Evolutionary conservation across 1,140 invertebrate genomes (phyloP), one percentile per base, ranked within the genome.

Genomic region (Himalopsyche phryganea): DNA sequence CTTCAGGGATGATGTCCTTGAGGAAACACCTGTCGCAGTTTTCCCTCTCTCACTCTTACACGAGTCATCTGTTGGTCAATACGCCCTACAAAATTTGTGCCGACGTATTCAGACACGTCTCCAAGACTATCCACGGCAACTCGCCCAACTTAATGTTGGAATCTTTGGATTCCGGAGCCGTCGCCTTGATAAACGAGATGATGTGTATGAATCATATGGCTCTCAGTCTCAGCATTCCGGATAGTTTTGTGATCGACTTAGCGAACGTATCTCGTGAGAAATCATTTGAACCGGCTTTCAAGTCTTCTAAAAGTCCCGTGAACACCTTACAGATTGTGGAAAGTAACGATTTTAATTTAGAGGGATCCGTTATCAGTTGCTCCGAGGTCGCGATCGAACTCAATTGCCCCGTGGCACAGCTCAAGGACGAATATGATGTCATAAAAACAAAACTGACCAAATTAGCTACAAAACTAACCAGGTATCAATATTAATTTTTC

Each of bases 1-100:
- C 71, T 0, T 75, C 81, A 58, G 77, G 81, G 41, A 79, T 87
- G 74, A 78, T 85, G 0, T 76, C 78, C 0, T 58, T 74, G 13
- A 80, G 80, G 20, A 83, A 81, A 7, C 20, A 38, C 7, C 15
- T 40, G 32, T 50, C 54, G 11, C 44, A 23, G n/a, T 64, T 52
- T 18, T 44, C 60, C 48, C 35, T 64, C 4, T 64, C 62, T 10
- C 48, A 52, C 10, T 14, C 14, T 14, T 60, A 64, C 32, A 6
- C 49, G 2, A 47, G 48, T 46, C 48, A 58, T 18, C 10, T 51
- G 6, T 48, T 42, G 18, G 15, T 28, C 10, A n/a, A 4, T 15
- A 28, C 46, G n/a, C 58, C 57, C 1, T 60, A 48, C 28, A 60
- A 45, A 19, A 48, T 64, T 11, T 60, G 50, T 17, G 35, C 48